Base-by-base conservation (phyloP, 2,888 invertebrate species). In the Leptopilina syphax region DNA sequence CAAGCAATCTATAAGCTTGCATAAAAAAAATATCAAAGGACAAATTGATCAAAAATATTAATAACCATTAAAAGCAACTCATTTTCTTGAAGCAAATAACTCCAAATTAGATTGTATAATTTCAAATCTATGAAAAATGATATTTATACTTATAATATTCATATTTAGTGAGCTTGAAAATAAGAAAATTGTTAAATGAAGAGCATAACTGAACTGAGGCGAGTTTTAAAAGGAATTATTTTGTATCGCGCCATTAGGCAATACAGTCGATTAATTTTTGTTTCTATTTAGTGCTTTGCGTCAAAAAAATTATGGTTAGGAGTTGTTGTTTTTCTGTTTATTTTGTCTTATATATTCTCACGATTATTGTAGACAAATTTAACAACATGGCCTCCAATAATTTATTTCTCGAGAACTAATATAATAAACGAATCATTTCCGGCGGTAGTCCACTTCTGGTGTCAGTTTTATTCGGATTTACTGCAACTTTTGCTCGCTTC, bases 111-210 rank as follows among this genome's bases (percentile, higher is more conserved):
- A 18, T 18, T 18, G 18, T 18, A 18, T 18, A 18, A 18, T 18
- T 18, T 18, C 18, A 18, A 0, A 34, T 34, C 3, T 34, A 34
- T 34, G 4, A 34, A 34, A 34, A 34, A 34, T 18, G 18, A 18
- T 34, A 34, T 34, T 34, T 34, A 34, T 34, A 34, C 3, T 34
- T 34, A 34, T 34, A 34, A 3, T 34, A 34, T 34, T 44, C 44
- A 44, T 44, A 44, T 44, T 44, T 44, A 44, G 7, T 44, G 44
- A 44, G 8, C 44, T 44, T 5, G 9, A 41, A 34, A 65, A 65
- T 65, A 24, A 63, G 24, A 24, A 63, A 63, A 63, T n/a, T 50
- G 18, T 24, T n/a, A 60, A 60, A 60, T 57, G 57, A 60, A 60
- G 7, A 7, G 18, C 8, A 34, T 34, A 24, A 60, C 47, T 6